Base-by-base conservation (phyloP, 1,140 invertebrate species). In the Gryllus bimaculatus region DNA sequence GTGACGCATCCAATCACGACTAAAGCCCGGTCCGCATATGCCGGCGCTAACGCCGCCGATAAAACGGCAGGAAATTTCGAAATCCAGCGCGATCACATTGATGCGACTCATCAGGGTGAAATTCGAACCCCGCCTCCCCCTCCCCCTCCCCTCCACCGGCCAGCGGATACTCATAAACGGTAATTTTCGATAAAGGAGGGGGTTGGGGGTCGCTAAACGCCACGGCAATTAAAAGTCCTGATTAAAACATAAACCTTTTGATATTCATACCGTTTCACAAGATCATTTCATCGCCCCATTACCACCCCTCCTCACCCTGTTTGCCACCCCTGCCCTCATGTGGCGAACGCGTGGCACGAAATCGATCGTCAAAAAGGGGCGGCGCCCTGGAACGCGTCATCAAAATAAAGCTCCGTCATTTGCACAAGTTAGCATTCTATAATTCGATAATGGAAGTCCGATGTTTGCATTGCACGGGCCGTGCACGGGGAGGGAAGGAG, bases 261-360 rank as follows among this genome's bases (percentile, higher is more conserved):
- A 66, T 66, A 66, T 66, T 66, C 54, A 66, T 66, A 66, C 54
- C 54, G 54, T 66, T 66, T 66, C 54, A 66, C 54, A 66, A 66
- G 54, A 66, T 66, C 18, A 66, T 66, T 66, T 66, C 54, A 66
- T 66, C 18, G 54, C 54, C 18, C 54, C 54, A 66, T 66, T 66
- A 66, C 10, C 0, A 0, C 54, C 18, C 54, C 54, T 13, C 18
- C 18, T 13, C 10, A 66, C 18, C 54, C 54, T 10, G 54, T 66
- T 66, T 39, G 1, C 54, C 10, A 66, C 10, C 54, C 54, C 54
- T 66, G 54, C 2, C 18, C 54, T 0, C 7, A 7, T 18, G 54
- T 18, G 54, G 54, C 54, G 54, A 3, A 13, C 54, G 54, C 54
- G 18, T 0, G 54, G 18, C 0, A 18, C 54, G 18, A 66, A 66